Evolutionary conservation across 1,140 invertebrate species (phyloP).

Genomic region (Tetraneura akinire): DNA sequence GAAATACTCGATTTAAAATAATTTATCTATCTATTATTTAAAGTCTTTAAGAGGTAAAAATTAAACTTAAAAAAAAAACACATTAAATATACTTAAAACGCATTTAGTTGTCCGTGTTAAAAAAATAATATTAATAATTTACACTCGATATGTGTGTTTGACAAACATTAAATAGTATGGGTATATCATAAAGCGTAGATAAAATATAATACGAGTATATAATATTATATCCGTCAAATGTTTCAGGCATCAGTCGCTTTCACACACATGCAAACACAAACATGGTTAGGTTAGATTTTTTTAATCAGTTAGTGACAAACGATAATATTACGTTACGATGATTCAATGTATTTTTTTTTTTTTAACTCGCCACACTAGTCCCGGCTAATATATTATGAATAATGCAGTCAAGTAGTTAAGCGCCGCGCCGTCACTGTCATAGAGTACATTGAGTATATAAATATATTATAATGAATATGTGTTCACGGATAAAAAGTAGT

Average conservation of each 20-base stretch:
- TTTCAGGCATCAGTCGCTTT: constrained; percentile 16
- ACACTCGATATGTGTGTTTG: not conserved
- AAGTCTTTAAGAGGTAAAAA: not conserved
- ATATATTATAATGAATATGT: too few species aligned
- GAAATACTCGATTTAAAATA: not conserved
- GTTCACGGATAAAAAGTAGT: not conserved
- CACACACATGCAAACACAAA: not conserved
- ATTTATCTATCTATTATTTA: not conserved
- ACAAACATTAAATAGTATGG: not conserved
- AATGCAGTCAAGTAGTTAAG: not conserved
- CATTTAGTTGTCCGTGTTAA: not conserved
- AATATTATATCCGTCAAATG: not conserved
- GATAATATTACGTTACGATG: not conserved
- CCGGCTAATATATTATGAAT: not conserved
- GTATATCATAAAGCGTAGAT: not conserved
- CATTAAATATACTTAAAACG: not conserved
- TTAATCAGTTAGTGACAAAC: constrained; percentile 9
- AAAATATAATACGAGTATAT: not conserved
- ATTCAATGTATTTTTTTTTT: constrained; percentile 21
- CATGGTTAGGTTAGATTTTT: not conserved
- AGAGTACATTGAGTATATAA: not conserved
- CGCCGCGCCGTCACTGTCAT: not conserved
- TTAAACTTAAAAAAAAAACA: constrained; percentile 3
- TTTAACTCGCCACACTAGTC: not conserved
- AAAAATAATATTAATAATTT: not conserved